These are phyloP conservation scores for Sigmodon hispidus DNA, from an alignment of 2,113 vertebrate species.

Conservation along the genomic window DNA sequence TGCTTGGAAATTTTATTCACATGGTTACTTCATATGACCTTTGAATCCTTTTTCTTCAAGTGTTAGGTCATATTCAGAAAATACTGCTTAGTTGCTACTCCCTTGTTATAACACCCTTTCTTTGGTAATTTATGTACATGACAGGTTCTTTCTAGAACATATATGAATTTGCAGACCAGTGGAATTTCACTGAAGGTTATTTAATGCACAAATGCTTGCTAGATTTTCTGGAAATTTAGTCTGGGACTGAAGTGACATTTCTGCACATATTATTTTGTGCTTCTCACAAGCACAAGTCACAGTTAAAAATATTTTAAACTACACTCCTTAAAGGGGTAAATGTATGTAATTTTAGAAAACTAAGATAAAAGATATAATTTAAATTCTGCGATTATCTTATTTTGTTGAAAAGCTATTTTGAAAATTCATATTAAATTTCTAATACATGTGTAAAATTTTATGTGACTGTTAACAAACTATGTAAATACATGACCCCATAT, in stretches of 20 bases:
- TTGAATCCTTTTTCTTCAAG: neutral
- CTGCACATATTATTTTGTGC: neutral
- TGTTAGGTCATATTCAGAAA: neutral
- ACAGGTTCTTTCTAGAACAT: neutral
- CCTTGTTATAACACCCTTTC: neutral
- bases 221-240: neutral
- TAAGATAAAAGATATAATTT: neutral
- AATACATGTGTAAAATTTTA: neutral
- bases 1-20: neutral
- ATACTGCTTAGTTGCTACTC: neutral
- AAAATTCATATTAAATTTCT: neutral
- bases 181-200: neutral
- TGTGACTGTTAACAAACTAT: slow-evolving; percentile 21
- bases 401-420: neutral
- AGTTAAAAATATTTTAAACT: slow-evolving; percentile 11
- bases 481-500: slow-evolving; percentile 4
- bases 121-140: neutral
- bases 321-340: neutral
- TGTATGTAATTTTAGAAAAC: neutral
- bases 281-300: neutral
- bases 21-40: neutral
- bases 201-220: neutral
- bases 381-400: neutral
- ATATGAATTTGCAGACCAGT: neutral
- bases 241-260: neutral